These are phyloP conservation scores for Drosophila prostipennis DNA, from an alignment of 2,888 invertebrate genomes.

Conservation along the genomic window DNA sequence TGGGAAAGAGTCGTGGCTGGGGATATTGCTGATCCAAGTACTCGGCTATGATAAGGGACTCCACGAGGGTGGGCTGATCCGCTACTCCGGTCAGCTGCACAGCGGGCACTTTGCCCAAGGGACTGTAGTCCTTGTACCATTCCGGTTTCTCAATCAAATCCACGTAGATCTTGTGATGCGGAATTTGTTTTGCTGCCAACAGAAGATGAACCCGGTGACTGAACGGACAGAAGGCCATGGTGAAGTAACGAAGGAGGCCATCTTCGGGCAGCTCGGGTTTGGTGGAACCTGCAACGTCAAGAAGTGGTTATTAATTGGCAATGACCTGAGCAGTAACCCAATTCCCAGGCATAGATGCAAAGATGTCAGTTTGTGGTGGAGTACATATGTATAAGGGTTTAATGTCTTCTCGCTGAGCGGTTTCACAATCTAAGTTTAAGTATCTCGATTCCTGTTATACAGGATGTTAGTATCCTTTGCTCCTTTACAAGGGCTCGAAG, in stretches of 20 bases:
- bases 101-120: slow-evolving; percentile 90
- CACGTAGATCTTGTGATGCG: slow-evolving; percentile 90
- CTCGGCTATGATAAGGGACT: slow-evolving; percentile 91
- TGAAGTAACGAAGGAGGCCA: slow-evolving; percentile 90
- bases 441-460: slow-evolving; percentile 4
- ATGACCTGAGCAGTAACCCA: neutral
- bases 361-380: neutral
- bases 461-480: neutral
- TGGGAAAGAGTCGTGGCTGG: slow-evolving; percentile 86
- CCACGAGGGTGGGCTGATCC: slow-evolving; percentile 87
- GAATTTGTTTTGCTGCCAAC: slow-evolving; percentile 91
- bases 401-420: slow-evolving; percentile 7
- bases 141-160: slow-evolving; percentile 92
- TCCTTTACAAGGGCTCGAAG: slow-evolving; percentile 39
- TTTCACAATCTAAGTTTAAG: slow-evolving; percentile 19
- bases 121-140: slow-evolving; percentile 90
- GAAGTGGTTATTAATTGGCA: neutral
- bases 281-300: slow-evolving; percentile 18
- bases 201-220: slow-evolving; percentile 91
- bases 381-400: slow-evolving; percentile 10
- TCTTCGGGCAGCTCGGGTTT: slow-evolving; percentile 86
- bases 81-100: slow-evolving; percentile 88
- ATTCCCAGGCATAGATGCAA: neutral
- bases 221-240: slow-evolving; percentile 94
- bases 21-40: slow-evolving; percentile 93